These are phyloP conservation scores for Drosophila trichaetosa DNA, from an alignment of 2,888 invertebrate genomes.

Conservation along the genomic window DNA sequence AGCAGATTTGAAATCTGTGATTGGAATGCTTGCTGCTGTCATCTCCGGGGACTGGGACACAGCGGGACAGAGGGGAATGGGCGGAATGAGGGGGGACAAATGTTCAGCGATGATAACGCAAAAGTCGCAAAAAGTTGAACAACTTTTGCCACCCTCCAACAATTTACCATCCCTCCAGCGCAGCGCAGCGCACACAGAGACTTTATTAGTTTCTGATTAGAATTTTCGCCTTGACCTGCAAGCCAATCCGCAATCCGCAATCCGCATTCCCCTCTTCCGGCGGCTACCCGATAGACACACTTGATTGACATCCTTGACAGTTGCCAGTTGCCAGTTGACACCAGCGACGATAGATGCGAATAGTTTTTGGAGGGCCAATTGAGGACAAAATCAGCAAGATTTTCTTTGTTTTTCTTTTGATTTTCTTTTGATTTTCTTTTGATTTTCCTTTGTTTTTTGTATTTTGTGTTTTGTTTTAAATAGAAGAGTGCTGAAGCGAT, in stretches of 20 bases:
- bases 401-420: background rate
- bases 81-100: background rate
- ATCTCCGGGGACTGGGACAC: constrained; percentile 1
- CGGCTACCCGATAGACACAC: constrained; percentile 25
- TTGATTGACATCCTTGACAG: constrained; percentile 40
- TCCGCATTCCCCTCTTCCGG: background rate
- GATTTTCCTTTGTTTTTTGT: background rate
- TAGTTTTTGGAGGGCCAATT: constrained; percentile 16
- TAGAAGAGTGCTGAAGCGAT: background rate
- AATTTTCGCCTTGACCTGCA: constrained; percentile 28
- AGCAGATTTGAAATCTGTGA: constrained; percentile 48
- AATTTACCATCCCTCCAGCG: background rate
- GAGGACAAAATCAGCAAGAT: constrained; percentile 21
- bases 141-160: constrained; percentile 40
- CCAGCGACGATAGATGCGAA: constrained; percentile 1
- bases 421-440: background rate
- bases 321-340: constrained; percentile 25
- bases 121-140: constrained; percentile 54
- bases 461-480: background rate
- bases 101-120: constrained; percentile 41
- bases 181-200: background rate
- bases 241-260: background rate
- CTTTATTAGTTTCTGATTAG: constrained; percentile 58
- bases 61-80: no score
- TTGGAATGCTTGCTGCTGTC: constrained; percentile 44